Evolutionary conservation across 2,113 vertebrate species (phyloP).

Genomic region (Arenaria interpres): DNA sequence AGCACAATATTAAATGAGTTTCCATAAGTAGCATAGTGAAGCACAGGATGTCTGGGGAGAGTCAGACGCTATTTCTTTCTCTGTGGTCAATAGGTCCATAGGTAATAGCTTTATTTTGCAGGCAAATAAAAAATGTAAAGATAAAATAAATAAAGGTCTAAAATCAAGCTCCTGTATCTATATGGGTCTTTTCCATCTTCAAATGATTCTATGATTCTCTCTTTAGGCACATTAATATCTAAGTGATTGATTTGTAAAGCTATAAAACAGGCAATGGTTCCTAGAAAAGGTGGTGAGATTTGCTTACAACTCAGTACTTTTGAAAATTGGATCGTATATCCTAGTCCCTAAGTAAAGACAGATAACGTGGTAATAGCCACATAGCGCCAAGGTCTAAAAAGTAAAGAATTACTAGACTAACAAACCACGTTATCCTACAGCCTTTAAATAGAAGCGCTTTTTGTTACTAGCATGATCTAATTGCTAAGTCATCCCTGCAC

Average conservation of each 20-base stretch:
- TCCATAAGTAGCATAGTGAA: neutral
- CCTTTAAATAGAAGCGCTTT: neutral
- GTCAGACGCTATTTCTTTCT: neutral
- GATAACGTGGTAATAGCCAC: neutral
- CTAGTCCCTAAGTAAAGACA: neutral
- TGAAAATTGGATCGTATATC: neutral
- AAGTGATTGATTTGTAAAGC: neutral
- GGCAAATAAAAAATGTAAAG: neutral
- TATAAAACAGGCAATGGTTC: neutral
- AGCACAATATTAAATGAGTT: neutral
- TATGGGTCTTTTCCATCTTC: neutral
- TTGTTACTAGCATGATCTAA: neutral
- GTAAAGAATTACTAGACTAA: neutral
- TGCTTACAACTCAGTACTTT: neutral
- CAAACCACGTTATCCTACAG: neutral
- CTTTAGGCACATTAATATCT: neutral
- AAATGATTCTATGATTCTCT: neutral
- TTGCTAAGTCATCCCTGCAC: neutral
- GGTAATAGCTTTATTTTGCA: neutral
- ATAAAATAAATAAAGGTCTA: neutral
- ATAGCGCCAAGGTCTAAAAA: neutral
- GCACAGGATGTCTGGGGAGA: neutral
- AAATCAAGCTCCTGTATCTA: neutral
- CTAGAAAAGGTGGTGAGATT: neutral
- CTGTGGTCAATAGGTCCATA: neutral